Conservation (phyloP, 2,797 vertebrate genomes). For the Dryobates pubescens region DNA sequence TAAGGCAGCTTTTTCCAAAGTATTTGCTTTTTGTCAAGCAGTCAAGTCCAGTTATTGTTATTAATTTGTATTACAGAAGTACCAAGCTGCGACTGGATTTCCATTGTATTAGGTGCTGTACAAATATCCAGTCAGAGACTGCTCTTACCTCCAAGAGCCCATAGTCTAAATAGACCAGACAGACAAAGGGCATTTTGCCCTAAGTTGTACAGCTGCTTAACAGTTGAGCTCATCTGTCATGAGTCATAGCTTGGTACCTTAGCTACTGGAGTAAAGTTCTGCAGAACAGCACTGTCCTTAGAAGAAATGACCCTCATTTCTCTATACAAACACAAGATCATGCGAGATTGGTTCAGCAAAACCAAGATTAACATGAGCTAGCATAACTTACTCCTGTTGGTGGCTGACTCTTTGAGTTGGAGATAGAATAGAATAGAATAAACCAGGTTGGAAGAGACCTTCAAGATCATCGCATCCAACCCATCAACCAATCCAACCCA, state of each 20-base stretch:
- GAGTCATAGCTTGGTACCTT: not conserved
- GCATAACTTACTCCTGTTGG: rapidly evolving
- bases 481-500: no score
- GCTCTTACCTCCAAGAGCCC: not conserved
- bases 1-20: constrained; percentile 62
- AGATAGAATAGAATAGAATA: no score
- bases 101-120: constrained; percentile 4
- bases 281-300: not conserved
- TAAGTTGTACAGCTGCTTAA: not conserved
- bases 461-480: no score
- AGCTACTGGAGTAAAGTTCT: not conserved
- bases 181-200: not conserved
- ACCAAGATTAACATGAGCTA: not conserved
- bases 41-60: constrained; percentile 68
- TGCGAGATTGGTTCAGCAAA: not conserved
- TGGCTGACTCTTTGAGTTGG: not conserved
- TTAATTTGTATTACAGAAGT: constrained; percentile 58
- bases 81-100: constrained; percentile 3
- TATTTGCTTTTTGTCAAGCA: constrained; percentile 70
- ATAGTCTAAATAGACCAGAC: not conserved
- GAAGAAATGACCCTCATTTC: not conserved
- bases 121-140: not conserved
- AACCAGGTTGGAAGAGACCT: no score
- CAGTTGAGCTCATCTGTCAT: not conserved
- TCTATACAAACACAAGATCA: not conserved